phyloP scores from a whole-genome alignment of 2,113 vertebrate species.

The Larimichthys polyactis region DNA sequence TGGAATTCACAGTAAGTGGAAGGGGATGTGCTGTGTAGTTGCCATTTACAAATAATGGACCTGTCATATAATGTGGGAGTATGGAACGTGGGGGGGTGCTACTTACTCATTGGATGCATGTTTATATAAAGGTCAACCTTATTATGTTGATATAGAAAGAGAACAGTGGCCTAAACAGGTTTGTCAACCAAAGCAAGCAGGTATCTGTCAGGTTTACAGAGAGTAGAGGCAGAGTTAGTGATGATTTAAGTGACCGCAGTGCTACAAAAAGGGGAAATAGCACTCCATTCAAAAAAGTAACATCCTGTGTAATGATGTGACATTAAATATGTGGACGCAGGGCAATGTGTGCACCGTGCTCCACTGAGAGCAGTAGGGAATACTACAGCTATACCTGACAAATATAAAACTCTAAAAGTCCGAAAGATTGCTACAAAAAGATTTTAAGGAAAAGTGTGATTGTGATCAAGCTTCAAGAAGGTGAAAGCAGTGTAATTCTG shows the following conservation, averaged over 20 bases:
- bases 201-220: slow-evolving; percentile 58
- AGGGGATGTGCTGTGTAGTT: slow-evolving; percentile 60
- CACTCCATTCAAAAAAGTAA: slow-evolving; percentile 44
- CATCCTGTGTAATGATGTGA: neutral
- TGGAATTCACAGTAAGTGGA: slow-evolving; percentile 63
- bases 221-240: slow-evolving; percentile 20
- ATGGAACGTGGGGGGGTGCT: slow-evolving; percentile 45
- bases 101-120: slow-evolving; percentile 69
- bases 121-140: slow-evolving; percentile 82
- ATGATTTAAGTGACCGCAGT: slow-evolving; percentile 33
- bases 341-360: slow-evolving; percentile 1
- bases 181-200: slow-evolving; percentile 56
- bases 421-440: slow-evolving; percentile 1
- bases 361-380: neutral
- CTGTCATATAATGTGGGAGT: slow-evolving; percentile 69
- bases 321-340: neutral
- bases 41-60: slow-evolving; percentile 80
- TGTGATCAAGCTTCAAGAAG: slow-evolving; percentile 68
- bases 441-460: slow-evolving; percentile 52
- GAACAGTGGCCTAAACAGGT: slow-evolving; percentile 74
- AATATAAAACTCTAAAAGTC: neutral
- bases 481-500: slow-evolving; percentile 72
- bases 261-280: slow-evolving; percentile 32
- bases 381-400: neutral
- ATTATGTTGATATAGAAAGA: slow-evolving; percentile 78